These are phyloP conservation scores for Geopemphigus sp. DNA, from an alignment of 1,140 invertebrate genomes.

Conservation along the genomic window DNA sequence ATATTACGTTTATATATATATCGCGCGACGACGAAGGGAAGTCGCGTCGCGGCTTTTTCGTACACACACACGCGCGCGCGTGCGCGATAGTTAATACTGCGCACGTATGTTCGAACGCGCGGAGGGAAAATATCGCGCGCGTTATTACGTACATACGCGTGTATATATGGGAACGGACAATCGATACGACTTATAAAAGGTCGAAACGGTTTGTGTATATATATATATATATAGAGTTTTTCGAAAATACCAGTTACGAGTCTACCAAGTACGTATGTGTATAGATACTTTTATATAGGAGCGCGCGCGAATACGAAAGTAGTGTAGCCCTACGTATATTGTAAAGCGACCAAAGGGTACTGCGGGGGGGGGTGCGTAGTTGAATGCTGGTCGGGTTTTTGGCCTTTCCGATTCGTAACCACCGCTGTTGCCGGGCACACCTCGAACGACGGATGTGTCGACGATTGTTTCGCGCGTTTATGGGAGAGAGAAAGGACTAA, in stretches of 20 bases:
- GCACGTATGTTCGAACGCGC: not conserved
- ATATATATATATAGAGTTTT: not conserved
- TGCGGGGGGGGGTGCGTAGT: no score
- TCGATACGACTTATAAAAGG: conserved; percentile 39
- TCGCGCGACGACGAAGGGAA: not conserved
- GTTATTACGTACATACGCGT: not conserved
- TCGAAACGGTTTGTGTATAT: not conserved
- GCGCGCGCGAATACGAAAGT: not conserved
- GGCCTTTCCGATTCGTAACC: no score
- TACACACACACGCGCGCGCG: conserved; percentile 1
- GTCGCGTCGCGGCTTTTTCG: conserved; percentile 37
- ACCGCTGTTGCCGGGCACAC: no score
- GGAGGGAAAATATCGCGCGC: not conserved
- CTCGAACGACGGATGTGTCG: no score
- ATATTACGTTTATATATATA: not conserved
- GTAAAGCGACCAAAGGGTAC: no score
- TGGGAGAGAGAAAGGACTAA: no score
- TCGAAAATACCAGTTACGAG: conserved; percentile 20
- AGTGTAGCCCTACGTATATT: no score
- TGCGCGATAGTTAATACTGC: not conserved
- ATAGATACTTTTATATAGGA: no score
- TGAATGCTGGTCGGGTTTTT: no score
- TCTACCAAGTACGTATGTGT: not conserved
- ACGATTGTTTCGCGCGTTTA: no score
- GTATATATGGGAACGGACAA: conserved; percentile 39